Evolutionary conservation across 2,888 invertebrate species (phyloP), one percentile per base, ranked within the genome.

Genomic region (Drosophila recens): DNA sequence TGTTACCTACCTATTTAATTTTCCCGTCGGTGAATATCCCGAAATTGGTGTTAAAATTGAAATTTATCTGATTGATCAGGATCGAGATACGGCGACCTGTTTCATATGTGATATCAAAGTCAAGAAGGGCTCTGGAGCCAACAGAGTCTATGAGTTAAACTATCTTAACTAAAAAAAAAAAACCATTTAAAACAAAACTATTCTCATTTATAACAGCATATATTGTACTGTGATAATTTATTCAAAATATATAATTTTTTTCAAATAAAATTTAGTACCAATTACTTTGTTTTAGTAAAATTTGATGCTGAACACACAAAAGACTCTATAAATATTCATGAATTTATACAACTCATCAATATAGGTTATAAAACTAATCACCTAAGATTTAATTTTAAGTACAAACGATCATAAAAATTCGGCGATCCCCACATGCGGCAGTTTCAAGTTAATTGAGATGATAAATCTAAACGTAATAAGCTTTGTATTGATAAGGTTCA

Each of bases 41-140:
- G 91, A 92, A 67, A 89, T 92, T 20, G 81, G 88, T 49, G 91
- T 91, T 0, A 90, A 86, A 45, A 86, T 92, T 20, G 91, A 92
- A 69, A 85, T 92, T 4, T 82, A 84, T 49, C n/a, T 92, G 34
- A 82, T 87, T 20, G 91, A 92, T 75, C 90, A 91, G 67, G 82
- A 86, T 36, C 65, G 71, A 0, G 83, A 89, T 8, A 38, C 79
- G 0, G 78, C 90, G 3, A 86, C 89, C 0, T 92, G 92, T 63
- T 92, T 91, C 36, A 63, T 82, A 8, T 88, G 87, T 53, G 91
- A 91, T 61, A 90, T 92, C 42, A 91, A 91, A 80, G 92, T 92
- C 1, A 90, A 82, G 45, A 92, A 91, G 52, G 80, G 77, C 1
- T 45, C 42, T 2, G 40, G 56, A 5, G 45, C 30, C 13, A 56